Evolutionary conservation across 2,113 vertebrate species (phyloP).

Genomic region (Pseudorectes ferrugineus): DNA sequence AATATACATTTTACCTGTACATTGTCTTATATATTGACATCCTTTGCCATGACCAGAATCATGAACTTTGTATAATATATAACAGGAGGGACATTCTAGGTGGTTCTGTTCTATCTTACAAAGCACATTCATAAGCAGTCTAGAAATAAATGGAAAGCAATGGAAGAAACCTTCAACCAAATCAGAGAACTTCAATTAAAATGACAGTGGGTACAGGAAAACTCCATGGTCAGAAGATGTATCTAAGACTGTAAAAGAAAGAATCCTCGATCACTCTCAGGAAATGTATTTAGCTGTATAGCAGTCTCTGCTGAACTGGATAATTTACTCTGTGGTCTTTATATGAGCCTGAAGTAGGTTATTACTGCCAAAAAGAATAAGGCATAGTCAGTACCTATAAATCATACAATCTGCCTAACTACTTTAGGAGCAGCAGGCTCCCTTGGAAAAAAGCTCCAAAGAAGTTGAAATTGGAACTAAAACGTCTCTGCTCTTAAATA

Average conservation of each 20-base stretch:
- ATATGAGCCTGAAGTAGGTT: neutral
- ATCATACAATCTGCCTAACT: conserved; percentile 11
- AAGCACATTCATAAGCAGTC: neutral
- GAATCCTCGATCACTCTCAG: neutral
- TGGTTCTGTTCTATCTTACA: neutral
- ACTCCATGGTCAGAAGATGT: neutral
- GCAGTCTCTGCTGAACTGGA: neutral
- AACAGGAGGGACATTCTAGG: neutral
- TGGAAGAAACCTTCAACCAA: neutral
- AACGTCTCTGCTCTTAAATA: neutral
- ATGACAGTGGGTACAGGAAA: neutral
- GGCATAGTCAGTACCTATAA: neutral
- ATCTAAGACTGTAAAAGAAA: neutral
- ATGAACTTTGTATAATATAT: neutral
- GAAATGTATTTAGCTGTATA: conserved; percentile 6
- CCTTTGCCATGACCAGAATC: neutral
- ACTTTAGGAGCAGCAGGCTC: conserved; percentile 5
- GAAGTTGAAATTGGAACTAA: neutral
- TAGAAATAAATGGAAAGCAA: neutral
- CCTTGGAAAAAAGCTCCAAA: neutral
- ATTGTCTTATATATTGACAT: neutral
- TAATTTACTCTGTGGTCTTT: conserved; percentile 1
- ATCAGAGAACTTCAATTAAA: neutral
- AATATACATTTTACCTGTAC: neutral
- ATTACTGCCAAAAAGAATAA: conserved; percentile 26